Evolutionary conservation across 2,797 vertebrate genomes (phyloP).

Genomic region (Eidolon dupreanum): DNA sequence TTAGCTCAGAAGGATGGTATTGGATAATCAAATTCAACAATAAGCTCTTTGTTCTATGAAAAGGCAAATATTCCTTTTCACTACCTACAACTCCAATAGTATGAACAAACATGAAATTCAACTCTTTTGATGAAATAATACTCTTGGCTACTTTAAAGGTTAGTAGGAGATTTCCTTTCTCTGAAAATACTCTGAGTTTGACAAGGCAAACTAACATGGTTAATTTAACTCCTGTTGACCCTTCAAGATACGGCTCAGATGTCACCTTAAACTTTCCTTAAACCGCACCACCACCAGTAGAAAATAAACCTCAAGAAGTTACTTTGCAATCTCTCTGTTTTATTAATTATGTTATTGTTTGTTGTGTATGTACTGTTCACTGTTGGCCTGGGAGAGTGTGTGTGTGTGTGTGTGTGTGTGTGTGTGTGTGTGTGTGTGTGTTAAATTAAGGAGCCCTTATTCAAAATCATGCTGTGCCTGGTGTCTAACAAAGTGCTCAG

Average conservation of each 20-base stretch:
- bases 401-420: too few relatives aligned
- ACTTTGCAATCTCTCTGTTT: background rate
- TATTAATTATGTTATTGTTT: background rate
- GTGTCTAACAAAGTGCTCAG: background rate
- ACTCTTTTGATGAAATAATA: conserved; percentile 37
- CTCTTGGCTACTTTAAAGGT: conserved; percentile 21
- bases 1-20: conserved; percentile 39
- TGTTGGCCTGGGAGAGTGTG: background rate
- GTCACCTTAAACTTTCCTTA: background rate
- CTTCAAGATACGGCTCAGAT: background rate
- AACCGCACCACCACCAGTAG: background rate
- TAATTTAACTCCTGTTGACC: conserved; percentile 1
- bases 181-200: conserved; percentile 15
- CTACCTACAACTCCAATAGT: background rate
- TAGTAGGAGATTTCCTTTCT: conserved; percentile 32
- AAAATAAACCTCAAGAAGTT: background rate
- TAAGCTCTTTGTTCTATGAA: conserved; percentile 52
- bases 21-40: conserved; percentile 50
- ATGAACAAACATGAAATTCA: conserved; percentile 42
- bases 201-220: background rate
- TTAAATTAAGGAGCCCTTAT: background rate
- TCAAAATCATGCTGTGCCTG: background rate
- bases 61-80: conserved; percentile 48
- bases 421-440: too few relatives aligned
- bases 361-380: background rate